Base-by-base conservation (phyloP, 2,113 vertebrate genomes). In the Datnioides undecimradiatus region DNA sequence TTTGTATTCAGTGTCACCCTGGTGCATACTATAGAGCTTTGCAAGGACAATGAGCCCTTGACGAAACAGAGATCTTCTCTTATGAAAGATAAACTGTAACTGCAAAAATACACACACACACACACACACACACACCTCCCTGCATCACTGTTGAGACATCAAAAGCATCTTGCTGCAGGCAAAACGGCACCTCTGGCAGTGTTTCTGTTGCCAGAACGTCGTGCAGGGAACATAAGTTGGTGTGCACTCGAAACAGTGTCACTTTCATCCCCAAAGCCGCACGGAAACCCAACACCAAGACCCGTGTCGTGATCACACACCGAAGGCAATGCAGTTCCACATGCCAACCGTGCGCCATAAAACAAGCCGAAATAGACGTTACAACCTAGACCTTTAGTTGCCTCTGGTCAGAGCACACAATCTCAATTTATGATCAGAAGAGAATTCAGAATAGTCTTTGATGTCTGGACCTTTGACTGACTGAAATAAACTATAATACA, bases 311-410 rank as follows among this genome's bases (percentile, higher is more conserved):
- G 23, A 27, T 41, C 71, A 19, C 75, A 62, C 49, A 38, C 0
- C 21, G 21, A 59, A n/a, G 12, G 58, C 46, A 34, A 66, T 12
- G 33, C 45, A 9, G 49, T 5, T 29, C 79, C 41, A 34, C 43
- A 19, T 9, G 34, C 12, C 48, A 36, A n/a, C 73, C 29, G 21
- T 11, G 21, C 19, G 8, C 25, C 71, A 63, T 54, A 64, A 63
- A 49, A 82, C 27, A 52, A 27, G 21, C 79, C 31, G 46, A 92
- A 91, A 92, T 84, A 93, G 84, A 85, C 27, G 8, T 21, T 19
- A 29, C 46, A 23, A 80, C 67, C 80, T 19, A 36, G n/a, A 80
- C 72, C 63, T 67, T 41, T 16, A 58, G 66, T 34, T 27, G 25
- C 48, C 48, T 59, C 41, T 76, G 57, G 71, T 41, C 6, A 2